Evolutionary conservation across 2,888 invertebrate genomes (phyloP).

Genomic region (Macrophya alboannulata): DNA sequence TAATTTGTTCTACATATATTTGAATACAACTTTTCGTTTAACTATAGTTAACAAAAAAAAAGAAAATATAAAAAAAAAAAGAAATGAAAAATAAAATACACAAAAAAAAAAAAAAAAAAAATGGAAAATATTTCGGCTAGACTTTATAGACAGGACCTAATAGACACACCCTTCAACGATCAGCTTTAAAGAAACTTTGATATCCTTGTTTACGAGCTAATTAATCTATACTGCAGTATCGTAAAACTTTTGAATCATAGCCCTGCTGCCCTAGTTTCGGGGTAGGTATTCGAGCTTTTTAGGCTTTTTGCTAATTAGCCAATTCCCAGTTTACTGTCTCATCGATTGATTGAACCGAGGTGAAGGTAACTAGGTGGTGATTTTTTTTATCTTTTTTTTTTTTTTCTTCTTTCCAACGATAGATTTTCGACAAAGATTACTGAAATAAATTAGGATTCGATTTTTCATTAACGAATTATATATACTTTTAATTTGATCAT

Average conservation of each 20-base stretch:
- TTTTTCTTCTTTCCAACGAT: too few relatives aligned
- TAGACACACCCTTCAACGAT: slow-evolving; percentile 6
- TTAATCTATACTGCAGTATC: too few relatives aligned
- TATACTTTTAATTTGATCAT: too few relatives aligned
- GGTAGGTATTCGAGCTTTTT: not conserved
- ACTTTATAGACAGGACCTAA: not conserved
- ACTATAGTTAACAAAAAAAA: too few relatives aligned
- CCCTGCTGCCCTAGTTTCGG: not conserved
- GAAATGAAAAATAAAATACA: not conserved
- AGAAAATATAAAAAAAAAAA: too few relatives aligned
- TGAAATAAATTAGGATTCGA: too few relatives aligned
- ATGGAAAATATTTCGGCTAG: not conserved
- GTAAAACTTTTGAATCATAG: slow-evolving; percentile 17
- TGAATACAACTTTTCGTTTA: not conserved
- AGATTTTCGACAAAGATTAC: too few relatives aligned
- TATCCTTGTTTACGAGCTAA: slow-evolving; percentile 7
- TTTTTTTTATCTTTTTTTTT: not conserved
- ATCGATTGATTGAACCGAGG: not conserved
- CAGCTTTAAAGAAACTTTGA: not conserved
- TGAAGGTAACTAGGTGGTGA: not conserved
- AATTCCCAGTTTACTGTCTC: not conserved
- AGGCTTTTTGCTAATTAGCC: not conserved
- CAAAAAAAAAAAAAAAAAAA: not conserved
- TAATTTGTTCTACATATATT: not conserved
- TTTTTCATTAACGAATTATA: too few relatives aligned